phyloP scores from a whole-genome alignment of 2,888 invertebrate species.

The Theretra japonica region DNA sequence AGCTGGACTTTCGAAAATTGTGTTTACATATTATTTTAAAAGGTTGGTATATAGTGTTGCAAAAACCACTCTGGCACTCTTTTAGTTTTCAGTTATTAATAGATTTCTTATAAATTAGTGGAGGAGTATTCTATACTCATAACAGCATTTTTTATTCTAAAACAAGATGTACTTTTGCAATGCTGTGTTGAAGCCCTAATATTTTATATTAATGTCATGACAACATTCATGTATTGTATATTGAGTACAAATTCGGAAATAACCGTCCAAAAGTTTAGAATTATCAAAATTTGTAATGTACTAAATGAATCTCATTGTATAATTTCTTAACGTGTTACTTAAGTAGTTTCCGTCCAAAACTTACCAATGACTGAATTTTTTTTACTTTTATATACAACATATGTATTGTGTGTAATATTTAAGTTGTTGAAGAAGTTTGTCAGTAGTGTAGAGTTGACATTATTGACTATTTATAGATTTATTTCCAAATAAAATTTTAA shows the following conservation, averaged over 20 bases:
- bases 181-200: not conserved
- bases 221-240: conserved; percentile 15
- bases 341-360: conserved; percentile 83
- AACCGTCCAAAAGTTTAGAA: conserved; percentile 58
- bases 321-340: conserved; percentile 70
- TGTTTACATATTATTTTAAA: not conserved
- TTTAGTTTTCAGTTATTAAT: no score
- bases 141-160: no score
- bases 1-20: not conserved
- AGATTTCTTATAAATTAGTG: no score
- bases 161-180: not conserved
- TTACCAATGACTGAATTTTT: conserved; percentile 79
- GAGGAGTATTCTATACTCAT: no score
- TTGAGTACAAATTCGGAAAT: conserved; percentile 50
- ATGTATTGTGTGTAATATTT: conserved; percentile 63
- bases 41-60: not conserved
- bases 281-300: conserved; percentile 39
- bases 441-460: conserved; percentile 56
- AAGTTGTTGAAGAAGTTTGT: conserved; percentile 66
- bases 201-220: not conserved
- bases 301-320: conserved; percentile 59
- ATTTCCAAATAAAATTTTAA: conserved; percentile 71
- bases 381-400: conserved; percentile 60
- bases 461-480: conserved; percentile 69
- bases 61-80: not conserved